Evolutionary conservation across 2,888 invertebrate genomes (phyloP), one percentile per base, ranked within the genome.

Genomic region (Ochropleura leucogaster): DNA sequence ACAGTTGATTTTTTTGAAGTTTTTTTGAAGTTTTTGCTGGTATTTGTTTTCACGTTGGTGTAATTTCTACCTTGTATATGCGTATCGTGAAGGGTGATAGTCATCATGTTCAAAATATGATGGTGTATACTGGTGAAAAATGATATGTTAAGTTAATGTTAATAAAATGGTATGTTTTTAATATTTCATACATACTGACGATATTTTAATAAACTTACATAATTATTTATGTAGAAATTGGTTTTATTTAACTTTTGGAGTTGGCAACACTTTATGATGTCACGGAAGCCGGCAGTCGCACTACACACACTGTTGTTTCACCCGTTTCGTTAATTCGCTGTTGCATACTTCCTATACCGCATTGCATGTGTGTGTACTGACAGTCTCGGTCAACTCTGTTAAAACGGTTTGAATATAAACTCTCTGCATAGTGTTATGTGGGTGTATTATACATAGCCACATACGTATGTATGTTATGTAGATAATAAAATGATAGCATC

Each of bases 401-500:
- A 57, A 3, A 18, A n/a, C 60, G 18, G 10, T 44, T 62, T n/a
- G 44, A 62, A 0, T 62, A 7, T 62, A 44, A 12, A 62, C 62
- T 62, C 42, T 60, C 10, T 62, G 44, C 12, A 9, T 12, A 18
- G n/a, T 20, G 4, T 7, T 49, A 20, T 72, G 65, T 65, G 47
- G 30, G 70, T 62, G 63, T 55, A 30, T 6, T 51, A 42, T 10
- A 49, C 4, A 42, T 47, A 6, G n/a, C 12, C 44, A 42, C 20
- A n/a, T 44, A n/a, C n/a, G 14, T 44, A 44, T 70, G 44, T 16
- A 0, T n/a, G 30, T 0, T 0, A 51, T 9, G 0, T 71, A 46
- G 16, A 47, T 74, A 77, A 57, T 79, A 62, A 62, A 69, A 59
- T 66, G 63, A 67, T 69, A 80, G 71, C 79, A 67, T 70, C 65